Conservation (phyloP, 2,888 invertebrate genomes). For the Cryptops parisi region DNA sequence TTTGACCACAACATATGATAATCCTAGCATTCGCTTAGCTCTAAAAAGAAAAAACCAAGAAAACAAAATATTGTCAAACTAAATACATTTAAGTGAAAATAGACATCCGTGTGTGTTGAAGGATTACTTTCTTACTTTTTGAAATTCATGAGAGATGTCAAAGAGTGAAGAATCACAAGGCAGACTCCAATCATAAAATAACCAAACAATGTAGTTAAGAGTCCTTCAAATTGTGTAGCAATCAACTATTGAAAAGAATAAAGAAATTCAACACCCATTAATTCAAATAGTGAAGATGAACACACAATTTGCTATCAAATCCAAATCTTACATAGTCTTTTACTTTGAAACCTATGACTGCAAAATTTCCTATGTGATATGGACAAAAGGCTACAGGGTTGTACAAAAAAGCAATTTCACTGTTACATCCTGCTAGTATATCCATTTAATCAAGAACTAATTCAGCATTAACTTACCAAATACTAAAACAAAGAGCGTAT, state of each 20-base stretch:
- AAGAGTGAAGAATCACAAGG: constrained; percentile 66
- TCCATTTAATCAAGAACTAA: background rate
- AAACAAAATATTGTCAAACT: background rate
- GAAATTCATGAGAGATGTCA: constrained; percentile 65
- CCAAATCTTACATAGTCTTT: constrained; percentile 35
- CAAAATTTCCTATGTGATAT: constrained; percentile 81
- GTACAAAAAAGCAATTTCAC: too few relatives aligned
- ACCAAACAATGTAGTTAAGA: constrained; percentile 81
- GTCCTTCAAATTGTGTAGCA: constrained; percentile 78
- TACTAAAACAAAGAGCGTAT: constrained; percentile 88
- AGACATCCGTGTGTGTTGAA: background rate
- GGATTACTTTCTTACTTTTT: constrained; percentile 55
- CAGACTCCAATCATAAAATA: constrained; percentile 77
- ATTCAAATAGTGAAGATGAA: background rate
- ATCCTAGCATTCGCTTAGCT: constrained; percentile 70
- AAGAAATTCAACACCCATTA: constrained; percentile 10
- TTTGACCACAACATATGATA: constrained; percentile 78
- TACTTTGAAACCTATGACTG: constrained; percentile 55
- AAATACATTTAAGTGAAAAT: background rate
- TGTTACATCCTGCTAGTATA: background rate
- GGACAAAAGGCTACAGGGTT: constrained; percentile 66
- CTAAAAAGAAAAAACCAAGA: constrained; percentile 37
- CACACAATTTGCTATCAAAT: constrained; percentile 8
- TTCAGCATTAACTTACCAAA: constrained; percentile 43
- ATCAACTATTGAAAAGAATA: constrained; percentile 37